These are phyloP conservation scores for Drosophila arizonae DNA, from an alignment of 1,140 invertebrate species.

Conservation along the genomic window DNA sequence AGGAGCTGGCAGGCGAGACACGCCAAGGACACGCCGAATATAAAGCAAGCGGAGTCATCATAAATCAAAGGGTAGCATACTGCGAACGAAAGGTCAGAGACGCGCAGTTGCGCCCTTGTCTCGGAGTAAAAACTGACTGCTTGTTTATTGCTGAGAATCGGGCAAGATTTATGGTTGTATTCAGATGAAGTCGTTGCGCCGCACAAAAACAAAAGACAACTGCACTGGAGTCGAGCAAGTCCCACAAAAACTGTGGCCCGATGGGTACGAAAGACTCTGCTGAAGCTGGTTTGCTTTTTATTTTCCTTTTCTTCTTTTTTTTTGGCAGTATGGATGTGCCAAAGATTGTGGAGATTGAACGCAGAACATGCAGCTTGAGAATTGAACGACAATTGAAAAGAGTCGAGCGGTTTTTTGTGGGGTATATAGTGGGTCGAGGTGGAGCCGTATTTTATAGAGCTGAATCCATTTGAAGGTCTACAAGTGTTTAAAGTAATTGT, in stretches of 20 bases:
- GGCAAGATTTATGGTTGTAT: conserved; percentile 66
- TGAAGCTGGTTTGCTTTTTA: neutral
- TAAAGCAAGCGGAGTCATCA: conserved; percentile 61
- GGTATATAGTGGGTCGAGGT: no score
- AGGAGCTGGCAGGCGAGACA: conserved; percentile 40
- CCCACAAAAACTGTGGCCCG: conserved; percentile 6
- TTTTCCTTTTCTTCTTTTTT: neutral
- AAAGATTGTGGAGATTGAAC: conserved; percentile 20
- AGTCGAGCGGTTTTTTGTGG: neutral
- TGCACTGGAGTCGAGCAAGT: conserved; percentile 5
- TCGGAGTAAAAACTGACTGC: conserved; percentile 39
- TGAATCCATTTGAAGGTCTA: no score
- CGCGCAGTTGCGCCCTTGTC: conserved; percentile 16
- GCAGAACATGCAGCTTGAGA: neutral
- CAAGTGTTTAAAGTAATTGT: no score
- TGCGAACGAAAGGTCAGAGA: conserved; percentile 46
- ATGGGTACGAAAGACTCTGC: neutral
- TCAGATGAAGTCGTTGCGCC: conserved; percentile 61
- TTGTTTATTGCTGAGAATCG: conserved; percentile 59
- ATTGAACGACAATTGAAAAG: conserved; percentile 33
- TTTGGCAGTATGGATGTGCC: neutral
- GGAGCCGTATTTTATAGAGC: no score
- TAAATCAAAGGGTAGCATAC: conserved; percentile 68
- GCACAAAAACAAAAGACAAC: conserved; percentile 5
- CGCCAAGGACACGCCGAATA: conserved; percentile 38